Conservation (phyloP, 2,113 vertebrate species). For the Butorides virescens region DNA sequence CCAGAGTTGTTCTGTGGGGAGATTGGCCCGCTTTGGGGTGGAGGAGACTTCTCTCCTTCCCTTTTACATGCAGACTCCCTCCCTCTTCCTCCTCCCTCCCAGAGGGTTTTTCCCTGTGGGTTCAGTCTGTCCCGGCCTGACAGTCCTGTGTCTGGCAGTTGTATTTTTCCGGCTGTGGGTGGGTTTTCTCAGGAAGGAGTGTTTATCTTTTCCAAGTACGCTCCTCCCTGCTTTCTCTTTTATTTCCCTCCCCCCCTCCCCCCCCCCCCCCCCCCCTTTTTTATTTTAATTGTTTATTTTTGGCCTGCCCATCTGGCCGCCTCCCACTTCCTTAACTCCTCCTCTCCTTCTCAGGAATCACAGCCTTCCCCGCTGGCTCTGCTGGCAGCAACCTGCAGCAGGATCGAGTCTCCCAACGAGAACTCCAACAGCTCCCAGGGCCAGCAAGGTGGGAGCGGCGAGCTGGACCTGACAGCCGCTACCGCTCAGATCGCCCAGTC, state of each 20-base stretch:
- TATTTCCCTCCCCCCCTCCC: no score
- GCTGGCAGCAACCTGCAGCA: slow-evolving; percentile 95
- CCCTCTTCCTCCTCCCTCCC: neutral
- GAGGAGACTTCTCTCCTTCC: neutral
- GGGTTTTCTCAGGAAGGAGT: slow-evolving; percentile 32
- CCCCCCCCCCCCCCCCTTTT: no score
- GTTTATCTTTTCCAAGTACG: slow-evolving; percentile 17
- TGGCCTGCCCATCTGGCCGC: neutral
- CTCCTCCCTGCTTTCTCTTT: neutral
- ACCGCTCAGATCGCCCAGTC: slow-evolving; percentile 83
- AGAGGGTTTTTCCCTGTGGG: neutral
- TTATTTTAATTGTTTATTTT: neutral
- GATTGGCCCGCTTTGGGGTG: rapidly evolving
- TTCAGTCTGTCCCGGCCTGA: neutral
- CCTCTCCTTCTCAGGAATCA: slow-evolving; percentile 80
- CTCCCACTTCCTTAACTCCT: slow-evolving; percentile 44
- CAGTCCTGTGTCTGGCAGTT: neutral
- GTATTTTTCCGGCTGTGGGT: slow-evolving; percentile 44
- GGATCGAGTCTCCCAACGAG: slow-evolving; percentile 93
- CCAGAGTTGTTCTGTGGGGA: rapidly evolving
- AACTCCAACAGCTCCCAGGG: slow-evolving; percentile 81
- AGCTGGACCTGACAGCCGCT: slow-evolving; percentile 84
- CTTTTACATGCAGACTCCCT: neutral
- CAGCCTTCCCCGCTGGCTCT: slow-evolving; percentile 94
- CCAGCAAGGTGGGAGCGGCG: slow-evolving; percentile 77